phyloP scores from a whole-genome alignment of 1,140 invertebrate species.

The Planococcus citri region DNA sequence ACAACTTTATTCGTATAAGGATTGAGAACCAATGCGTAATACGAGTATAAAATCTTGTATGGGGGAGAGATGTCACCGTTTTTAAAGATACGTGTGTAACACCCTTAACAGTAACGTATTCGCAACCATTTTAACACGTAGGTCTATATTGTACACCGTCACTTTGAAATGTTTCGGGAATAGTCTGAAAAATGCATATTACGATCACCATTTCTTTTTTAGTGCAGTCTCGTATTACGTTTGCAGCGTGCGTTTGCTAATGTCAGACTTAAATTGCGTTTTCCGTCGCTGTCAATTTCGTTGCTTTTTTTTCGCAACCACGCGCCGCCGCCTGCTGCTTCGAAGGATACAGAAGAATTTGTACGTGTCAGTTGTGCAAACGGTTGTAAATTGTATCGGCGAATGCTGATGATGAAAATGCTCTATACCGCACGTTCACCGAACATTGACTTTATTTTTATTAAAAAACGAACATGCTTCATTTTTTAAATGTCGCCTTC shows the following conservation, averaged over 20 bases:
- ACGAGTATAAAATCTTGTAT: conserved; percentile 7
- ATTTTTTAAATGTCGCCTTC: too few relatives aligned
- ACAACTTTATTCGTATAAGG: too few relatives aligned
- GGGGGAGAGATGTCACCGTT: conserved; percentile 13
- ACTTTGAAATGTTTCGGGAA: conserved; percentile 16
- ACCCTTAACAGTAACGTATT: conserved; percentile 7
- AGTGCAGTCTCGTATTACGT: conserved; percentile 13
- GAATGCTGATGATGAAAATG: too few relatives aligned
- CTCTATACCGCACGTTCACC: too few relatives aligned
- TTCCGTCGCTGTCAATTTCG: conserved; percentile 16
- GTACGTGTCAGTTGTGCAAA: neutral
- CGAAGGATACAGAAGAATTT: conserved; percentile 5
- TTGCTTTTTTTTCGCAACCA: neutral
- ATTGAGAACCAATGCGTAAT: conserved; percentile 15
- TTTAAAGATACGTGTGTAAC: conserved; percentile 10
- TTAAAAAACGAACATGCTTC: too few relatives aligned
- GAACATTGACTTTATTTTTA: too few relatives aligned
- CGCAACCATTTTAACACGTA: conserved; percentile 14
- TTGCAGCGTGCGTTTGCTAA: conserved; percentile 16
- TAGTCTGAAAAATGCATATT: conserved; percentile 20
- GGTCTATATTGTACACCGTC: conserved; percentile 7
- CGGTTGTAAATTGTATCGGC: neutral
- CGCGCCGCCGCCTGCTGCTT: neutral
- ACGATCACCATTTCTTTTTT: conserved; percentile 10
- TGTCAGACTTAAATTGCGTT: conserved; percentile 19